Percentiles rank a stretch among this genome's conserved stretches.
phyloP scores from a whole-genome alignment of 2,113 vertebrate genomes.

The Ginglymostoma cirratum region DNA sequence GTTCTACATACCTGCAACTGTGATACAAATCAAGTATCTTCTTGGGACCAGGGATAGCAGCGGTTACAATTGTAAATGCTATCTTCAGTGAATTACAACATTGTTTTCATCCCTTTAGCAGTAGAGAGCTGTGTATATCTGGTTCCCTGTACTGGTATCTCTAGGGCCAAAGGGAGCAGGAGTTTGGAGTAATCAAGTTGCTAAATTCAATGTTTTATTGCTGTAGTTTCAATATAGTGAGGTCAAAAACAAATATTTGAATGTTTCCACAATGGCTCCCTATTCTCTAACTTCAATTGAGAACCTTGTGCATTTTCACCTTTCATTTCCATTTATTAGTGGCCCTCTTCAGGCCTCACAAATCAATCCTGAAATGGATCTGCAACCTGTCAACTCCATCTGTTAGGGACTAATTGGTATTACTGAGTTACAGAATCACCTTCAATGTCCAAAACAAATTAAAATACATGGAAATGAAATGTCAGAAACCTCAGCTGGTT shows the following conservation, averaged over 20 bases:
- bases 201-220: conserved; percentile 6
- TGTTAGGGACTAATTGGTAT: background rate
- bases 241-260: background rate
- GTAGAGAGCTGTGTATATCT: background rate
- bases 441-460: background rate
- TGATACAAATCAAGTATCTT: background rate
- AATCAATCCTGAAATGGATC: background rate
- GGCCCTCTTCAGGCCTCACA: background rate
- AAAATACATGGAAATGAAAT: background rate
- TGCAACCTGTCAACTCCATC: no score
- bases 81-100: conserved; percentile 18
- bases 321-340: background rate
- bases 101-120: background rate
- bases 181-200: background rate
- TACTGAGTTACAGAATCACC: background rate
- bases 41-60: background rate
- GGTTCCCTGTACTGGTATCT: background rate
- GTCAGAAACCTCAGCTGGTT: background rate
- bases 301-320: background rate
- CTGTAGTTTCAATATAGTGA: background rate
- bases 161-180: background rate
- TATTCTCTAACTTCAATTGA: background rate
- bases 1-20: background rate
- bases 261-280: background rate
- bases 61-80: background rate